Evolutionary conservation across 2,888 invertebrate genomes (phyloP), one percentile per base, ranked within the genome.

Genomic region (Eristalis intricaria): DNA sequence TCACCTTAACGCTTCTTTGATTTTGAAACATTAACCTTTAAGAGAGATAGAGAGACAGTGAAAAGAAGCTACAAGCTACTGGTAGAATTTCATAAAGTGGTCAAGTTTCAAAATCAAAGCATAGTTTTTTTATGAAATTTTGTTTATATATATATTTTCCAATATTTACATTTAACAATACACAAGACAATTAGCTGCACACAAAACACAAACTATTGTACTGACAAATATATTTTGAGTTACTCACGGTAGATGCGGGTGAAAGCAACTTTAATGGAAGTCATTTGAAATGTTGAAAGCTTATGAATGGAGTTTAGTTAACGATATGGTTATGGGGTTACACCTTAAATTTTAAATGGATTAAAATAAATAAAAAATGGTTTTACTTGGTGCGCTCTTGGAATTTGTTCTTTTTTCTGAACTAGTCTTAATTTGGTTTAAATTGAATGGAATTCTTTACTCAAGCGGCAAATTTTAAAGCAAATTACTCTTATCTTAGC

Each of bases 111-210:
- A 83, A 83, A 86, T 74, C 73, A 69, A 81, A 81, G 76, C 0
- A 7, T n/a, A 23, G 22, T 23, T 68, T 68, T 26, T 26, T 26
- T 19, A 0, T 40, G 1, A 8, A 65, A 35, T 4, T 38, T 81
- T 77, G 35, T 68, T 43, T 73, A 64, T 81, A 86, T 86, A 86
- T 86, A 86, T 86, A 86, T 86, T 86, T 86, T 86, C 86, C 83
- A 86, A 86, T 86, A 83, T 86, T 86, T 80, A 85, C 77, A 81
- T 32, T 68, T 74, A 61, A 81, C 80, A 75, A 68, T 81, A 86
- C 78, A 86, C 86, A 86, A 86, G 86, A 83, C 78, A 86, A 75
- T 78, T 70, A 86, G 82, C 86, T 86, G 86, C 86, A 86, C 86
- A 86, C 86, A 86, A 86, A 86, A 86, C 82, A 86, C 86, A 86